Evolutionary conservation across 2,888 invertebrate genomes (phyloP), one percentile per base, ranked within the genome.

Genomic region (Aricia artaxerxes): DNA sequence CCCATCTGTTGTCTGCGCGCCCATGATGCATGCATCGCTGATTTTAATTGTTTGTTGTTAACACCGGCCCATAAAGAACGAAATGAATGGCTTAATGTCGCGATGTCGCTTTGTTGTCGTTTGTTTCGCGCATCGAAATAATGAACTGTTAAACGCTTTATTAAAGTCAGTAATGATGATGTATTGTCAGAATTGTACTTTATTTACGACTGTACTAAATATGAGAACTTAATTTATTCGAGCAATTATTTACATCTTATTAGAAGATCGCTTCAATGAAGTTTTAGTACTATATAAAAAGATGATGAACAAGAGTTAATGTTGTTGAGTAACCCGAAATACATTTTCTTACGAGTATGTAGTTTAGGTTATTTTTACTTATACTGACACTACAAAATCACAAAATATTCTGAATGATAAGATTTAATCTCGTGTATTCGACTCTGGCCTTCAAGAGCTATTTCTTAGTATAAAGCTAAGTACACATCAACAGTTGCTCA

Each of bases 401-500:
- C 44, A 11, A 49, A 49, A 49, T 13, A 69, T 16, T 69, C 2
- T 35, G 1, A 16, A 24, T 11, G 4, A 35, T 31, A 69, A 69
- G 35, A 69, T 35, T 13, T 11, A 69, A 69, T 38, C 35, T 13
- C 69, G 35, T 16, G 4, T 69, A 13, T 69, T 69, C 16, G 5
- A 69, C 38, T 35, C 35, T 38, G 69, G 13, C 69, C 64, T 64
- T 69, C 13, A 35, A 38, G 69, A 53, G 53, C 35, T 77, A 31
- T 77, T 64, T 77, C 24, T 76, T 83, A 82, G 83, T 81, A 81
- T 81, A 82, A 83, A 83, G 82, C 82, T 83, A 81, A 82, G 79
- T 82, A 83, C 83, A 83, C 81, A 84, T 83, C 83, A 84, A 83
- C 82, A 83, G 84, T 83, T 84, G 81, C 83, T 83, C 82, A 81